Evolutionary conservation across 2,113 vertebrate genomes (phyloP).

Genomic region (Polypterus senegalus): DNA sequence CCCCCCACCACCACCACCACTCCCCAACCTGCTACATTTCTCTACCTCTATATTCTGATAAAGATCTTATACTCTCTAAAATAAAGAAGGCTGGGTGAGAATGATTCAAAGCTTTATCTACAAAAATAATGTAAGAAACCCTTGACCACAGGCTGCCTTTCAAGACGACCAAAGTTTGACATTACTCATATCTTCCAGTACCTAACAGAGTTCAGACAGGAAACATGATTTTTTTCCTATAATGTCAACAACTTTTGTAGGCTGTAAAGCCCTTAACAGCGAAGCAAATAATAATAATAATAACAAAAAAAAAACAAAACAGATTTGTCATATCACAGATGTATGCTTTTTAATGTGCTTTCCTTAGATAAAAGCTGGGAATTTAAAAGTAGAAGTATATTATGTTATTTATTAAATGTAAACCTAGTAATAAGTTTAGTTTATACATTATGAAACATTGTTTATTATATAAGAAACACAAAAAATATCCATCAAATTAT

Average conservation of each 20-base stretch:
- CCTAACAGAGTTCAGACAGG: slow-evolving; percentile 80
- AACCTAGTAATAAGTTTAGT: too few species aligned
- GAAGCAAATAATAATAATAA: too few species aligned
- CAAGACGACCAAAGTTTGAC: slow-evolving; percentile 55
- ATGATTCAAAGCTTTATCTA: slow-evolving; percentile 48
- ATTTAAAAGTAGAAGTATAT: too few species aligned
- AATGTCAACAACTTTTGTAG: slow-evolving; percentile 56
- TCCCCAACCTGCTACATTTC: slow-evolving; percentile 5
- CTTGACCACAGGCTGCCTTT: slow-evolving; percentile 63
- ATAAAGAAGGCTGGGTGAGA: slow-evolving; percentile 34
- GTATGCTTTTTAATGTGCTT: too few species aligned
- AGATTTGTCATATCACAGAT: too few species aligned
- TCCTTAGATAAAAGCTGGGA: too few species aligned
- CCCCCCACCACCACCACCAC: slow-evolving; percentile 4
- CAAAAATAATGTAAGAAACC: slow-evolving; percentile 53
- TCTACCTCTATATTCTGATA: slow-evolving; percentile 36
- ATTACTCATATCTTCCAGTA: slow-evolving; percentile 81
- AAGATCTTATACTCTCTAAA: slow-evolving; percentile 39
- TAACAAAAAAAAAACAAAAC: too few species aligned
- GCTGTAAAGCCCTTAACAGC: too few species aligned
- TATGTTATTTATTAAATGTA: too few species aligned
- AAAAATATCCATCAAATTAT: too few species aligned
- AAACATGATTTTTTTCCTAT: slow-evolving; percentile 62
- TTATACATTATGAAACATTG: too few species aligned
- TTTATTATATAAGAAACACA: too few species aligned